These are phyloP conservation scores for Drosophila rubida DNA, from an alignment of 2,888 invertebrate genomes.

Conservation along the genomic window DNA sequence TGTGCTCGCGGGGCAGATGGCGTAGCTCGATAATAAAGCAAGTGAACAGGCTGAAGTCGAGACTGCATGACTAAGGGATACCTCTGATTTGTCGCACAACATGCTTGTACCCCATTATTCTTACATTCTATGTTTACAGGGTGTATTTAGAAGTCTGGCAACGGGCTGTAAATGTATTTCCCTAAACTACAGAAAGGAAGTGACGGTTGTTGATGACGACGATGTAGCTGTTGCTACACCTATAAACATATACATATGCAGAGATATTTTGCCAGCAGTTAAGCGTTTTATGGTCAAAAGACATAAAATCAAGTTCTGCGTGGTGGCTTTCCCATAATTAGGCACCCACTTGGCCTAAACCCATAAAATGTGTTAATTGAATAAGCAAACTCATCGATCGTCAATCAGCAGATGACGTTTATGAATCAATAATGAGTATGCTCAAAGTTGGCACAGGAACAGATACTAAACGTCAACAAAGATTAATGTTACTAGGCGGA, in stretches of 20 bases:
- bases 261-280: constrained; percentile 43
- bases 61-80: not conserved
- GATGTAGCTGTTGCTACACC: constrained; percentile 39
- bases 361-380: constrained; percentile 81
- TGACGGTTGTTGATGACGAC: constrained; percentile 49
- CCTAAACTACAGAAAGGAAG: constrained; percentile 59
- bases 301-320: constrained; percentile 66
- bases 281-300: constrained; percentile 63
- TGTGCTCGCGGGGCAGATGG: constrained; percentile 63
- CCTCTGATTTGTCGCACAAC: not conserved
- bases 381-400: constrained; percentile 71
- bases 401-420: constrained; percentile 64
- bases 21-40: constrained; percentile 71
- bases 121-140: not conserved
- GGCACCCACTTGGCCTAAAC: constrained; percentile 55
- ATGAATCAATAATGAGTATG: constrained; percentile 52
- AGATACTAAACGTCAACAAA: not conserved
- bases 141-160: constrained; percentile 7
- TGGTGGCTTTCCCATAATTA: constrained; percentile 56
- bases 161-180: constrained; percentile 37
- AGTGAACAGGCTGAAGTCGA: not conserved
- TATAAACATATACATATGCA: constrained; percentile 18
- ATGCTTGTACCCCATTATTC: not conserved
- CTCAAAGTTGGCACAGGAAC: constrained; percentile 1
- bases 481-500: not conserved